Base-by-base conservation (phyloP, 2,113 vertebrate genomes). In the Parotia lawesii region DNA sequence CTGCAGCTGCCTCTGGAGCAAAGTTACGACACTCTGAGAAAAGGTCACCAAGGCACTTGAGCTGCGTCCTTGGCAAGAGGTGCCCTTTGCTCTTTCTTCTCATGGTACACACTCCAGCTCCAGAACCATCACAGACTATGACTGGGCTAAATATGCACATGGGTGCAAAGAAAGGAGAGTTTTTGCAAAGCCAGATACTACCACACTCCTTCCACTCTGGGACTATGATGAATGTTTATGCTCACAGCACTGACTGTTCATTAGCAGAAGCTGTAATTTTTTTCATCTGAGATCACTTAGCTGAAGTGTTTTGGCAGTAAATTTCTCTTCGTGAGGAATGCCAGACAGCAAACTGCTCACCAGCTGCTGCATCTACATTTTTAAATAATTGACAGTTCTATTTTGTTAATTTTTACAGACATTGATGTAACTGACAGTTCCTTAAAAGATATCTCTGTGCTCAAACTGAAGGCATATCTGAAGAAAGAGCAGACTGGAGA, bases 251-350 rank as follows among this genome's bases (percentile, higher is more conserved):
- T 87, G 76, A 78, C 70, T 82, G 62, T 69, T 84, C 89, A 85
- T 94, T 92, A 95, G 94, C 86, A 93, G 87, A 93, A 92, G 66
- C 57, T 92, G 76, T 91, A 89, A 87, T 78, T 92, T 91, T 89
- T 89, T 90, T 96, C 73, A 85, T 88, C 87, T 91, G 81, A 95
- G 70, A 89, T 79, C 80, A 71, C 61, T 95, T 94, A 85, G 74
- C 66, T 87, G 50, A 79, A 94, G 45, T 61, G 58, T 87, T 94
- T 96, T 87, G 93, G 93, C 81, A 94, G 87, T 69, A 75, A 69
- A 69, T 85, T 95, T 91, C 38, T 45, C 18, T 82, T 69, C 0
- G 0, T 25, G 31, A 94, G 66, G 54, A 94, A 87, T 83, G 53
- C 82, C 70, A 94, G 85, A 94, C 70, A 87, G 87, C 70, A 75